Evolutionary conservation across 2,113 vertebrate genomes (phyloP).

Genomic region (Todiramphus saurophagus): DNA sequence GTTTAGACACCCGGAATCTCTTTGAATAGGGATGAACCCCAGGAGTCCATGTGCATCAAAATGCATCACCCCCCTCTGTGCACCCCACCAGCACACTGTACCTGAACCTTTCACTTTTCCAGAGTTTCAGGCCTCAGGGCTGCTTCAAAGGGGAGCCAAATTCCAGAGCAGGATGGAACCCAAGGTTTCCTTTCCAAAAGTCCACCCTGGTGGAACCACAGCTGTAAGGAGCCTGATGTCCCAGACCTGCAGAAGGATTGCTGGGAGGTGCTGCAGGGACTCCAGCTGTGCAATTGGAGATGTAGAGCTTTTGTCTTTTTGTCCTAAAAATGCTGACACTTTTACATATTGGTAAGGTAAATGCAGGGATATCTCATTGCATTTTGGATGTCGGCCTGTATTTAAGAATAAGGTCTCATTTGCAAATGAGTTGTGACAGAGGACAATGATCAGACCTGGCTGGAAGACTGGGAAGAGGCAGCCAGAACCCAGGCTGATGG

Average conservation of each 20-base stretch:
- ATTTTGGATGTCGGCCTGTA: not conserved
- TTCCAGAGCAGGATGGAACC: not conserved
- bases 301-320: not conserved
- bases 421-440: not conserved
- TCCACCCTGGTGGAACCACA: not conserved
- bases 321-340: not conserved
- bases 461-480: not conserved
- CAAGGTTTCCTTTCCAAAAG: not conserved
- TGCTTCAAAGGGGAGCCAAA: not conserved
- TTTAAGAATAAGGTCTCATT: not conserved
- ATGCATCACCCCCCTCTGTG: rapidly evolving
- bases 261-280: not conserved
- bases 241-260: not conserved
- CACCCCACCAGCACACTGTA: rapidly evolving
- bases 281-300: rapidly evolving
- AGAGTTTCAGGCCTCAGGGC: not conserved
- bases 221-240: not conserved
- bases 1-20: not conserved
- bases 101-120: not conserved
- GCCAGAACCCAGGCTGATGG: not conserved
- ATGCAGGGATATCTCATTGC: not conserved
- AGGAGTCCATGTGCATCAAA: rapidly evolving
- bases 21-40: not conserved
- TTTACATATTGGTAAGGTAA: not conserved
- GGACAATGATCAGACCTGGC: not conserved